Evolutionary conservation across 2,113 vertebrate species (phyloP).

Genomic region (Phylloscopus trochiloides): DNA sequence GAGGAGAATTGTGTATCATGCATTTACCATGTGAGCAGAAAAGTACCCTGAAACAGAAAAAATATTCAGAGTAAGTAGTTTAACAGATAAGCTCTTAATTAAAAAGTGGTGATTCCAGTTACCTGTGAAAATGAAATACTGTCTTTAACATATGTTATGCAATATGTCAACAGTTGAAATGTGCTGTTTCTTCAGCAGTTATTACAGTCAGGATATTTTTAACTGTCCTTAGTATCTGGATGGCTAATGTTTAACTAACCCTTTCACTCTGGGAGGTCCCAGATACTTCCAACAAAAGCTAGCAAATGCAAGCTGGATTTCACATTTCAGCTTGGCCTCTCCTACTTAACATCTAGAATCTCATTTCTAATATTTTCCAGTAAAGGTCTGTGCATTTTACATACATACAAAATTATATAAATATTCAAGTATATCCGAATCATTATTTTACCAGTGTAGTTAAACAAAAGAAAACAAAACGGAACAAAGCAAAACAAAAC

Average conservation of each 20-base stretch:
- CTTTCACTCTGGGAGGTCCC: background rate
- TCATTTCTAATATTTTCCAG: background rate
- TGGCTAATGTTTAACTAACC: conserved; percentile 41
- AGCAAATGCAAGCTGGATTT: background rate
- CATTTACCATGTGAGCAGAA: background rate
- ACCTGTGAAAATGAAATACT: conserved; percentile 18
- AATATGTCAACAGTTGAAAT: conserved; percentile 16
- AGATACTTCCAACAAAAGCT: conserved; percentile 1
- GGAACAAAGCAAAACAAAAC: background rate
- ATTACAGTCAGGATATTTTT: conserved; percentile 39
- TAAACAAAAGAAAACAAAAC: background rate
- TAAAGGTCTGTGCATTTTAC: background rate
- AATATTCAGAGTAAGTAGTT: conserved; percentile 14
- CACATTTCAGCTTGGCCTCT: background rate
- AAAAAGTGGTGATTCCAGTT: conserved; percentile 43
- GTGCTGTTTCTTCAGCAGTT: conserved; percentile 4
- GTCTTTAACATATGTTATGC: conserved; percentile 21
- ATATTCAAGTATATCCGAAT: background rate
- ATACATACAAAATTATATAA: background rate
- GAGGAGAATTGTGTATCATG: background rate
- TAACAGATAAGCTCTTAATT: conserved; percentile 61
- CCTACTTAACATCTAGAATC: background rate
- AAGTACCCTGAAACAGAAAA: conserved; percentile 23
- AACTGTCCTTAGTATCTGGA: background rate
- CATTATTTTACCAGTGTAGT: background rate